These are phyloP conservation scores for Forbesichthys papilliferus DNA, from an alignment of 2,113 vertebrate species.

Conservation along the genomic window DNA sequence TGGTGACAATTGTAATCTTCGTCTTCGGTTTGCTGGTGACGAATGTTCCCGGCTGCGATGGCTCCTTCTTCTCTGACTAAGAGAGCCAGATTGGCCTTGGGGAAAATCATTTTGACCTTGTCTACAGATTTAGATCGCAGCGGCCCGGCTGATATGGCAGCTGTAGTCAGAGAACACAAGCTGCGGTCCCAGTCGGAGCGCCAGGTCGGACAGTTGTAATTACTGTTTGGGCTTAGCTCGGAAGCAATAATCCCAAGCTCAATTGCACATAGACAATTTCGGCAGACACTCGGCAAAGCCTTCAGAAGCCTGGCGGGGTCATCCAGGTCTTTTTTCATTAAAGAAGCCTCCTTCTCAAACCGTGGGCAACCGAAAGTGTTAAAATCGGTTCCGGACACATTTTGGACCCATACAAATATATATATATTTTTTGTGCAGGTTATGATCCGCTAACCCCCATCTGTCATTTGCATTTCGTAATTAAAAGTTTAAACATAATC, in stretches of 20 bases:
- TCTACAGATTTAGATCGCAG: conserved; percentile 67
- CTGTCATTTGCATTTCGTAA: conserved; percentile 39
- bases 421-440: conserved; percentile 7
- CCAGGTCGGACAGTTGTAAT: conserved; percentile 55
- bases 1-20: conserved; percentile 46
- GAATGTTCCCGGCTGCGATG: conserved; percentile 38
- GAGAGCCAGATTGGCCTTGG: conserved; percentile 57
- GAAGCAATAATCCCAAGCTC: conserved; percentile 46
- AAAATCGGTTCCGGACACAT: conserved; percentile 29
- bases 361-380: conserved; percentile 24
- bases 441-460: conserved; percentile 25
- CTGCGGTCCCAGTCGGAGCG: conserved; percentile 59
- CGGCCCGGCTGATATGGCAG: conserved; percentile 64
- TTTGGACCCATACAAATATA: conserved; percentile 8
- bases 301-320: conserved; percentile 24
- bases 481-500: conserved; percentile 13
- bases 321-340: conserved; percentile 46
- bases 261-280: conserved; percentile 36
- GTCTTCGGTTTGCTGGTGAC: conserved; percentile 43
- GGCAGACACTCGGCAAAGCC: conserved; percentile 21
- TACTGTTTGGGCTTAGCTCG: conserved; percentile 44
- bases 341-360: conserved; percentile 34
- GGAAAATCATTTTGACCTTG: conserved; percentile 66
- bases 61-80: conserved; percentile 38
- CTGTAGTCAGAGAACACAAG: conserved; percentile 67